Conservation (phyloP, 92 coral and sea anemone species). For the Phenganax subtilis region DNA sequence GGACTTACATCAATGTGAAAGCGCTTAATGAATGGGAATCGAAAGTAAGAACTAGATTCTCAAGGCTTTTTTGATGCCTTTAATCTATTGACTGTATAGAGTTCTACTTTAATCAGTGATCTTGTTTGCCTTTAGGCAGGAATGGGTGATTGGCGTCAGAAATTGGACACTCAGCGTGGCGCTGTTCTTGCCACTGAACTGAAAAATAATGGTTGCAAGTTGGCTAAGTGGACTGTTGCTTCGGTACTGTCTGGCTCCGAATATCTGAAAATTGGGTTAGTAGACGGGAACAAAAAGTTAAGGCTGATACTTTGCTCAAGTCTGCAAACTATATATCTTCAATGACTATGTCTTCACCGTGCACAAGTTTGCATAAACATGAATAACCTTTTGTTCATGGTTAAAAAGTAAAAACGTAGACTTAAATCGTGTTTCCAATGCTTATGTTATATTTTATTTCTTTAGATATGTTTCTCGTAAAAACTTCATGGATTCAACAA, state of each 20-base stretch:
- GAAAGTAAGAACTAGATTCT: conserved; percentile 55
- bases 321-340: no score
- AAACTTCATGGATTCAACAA: conserved; percentile 89
- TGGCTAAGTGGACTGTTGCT: conserved; percentile 96
- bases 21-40: conserved; percentile 98
- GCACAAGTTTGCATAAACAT: no score
- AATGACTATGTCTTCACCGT: no score
- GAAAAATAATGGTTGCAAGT: conserved; percentile 92
- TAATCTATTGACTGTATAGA: not conserved
- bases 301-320: no score
- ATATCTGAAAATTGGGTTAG: conserved; percentile 87
- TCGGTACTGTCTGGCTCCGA: conserved; percentile 86
- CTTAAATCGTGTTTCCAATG: no score
- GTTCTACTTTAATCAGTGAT: not conserved
- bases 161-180: conserved; percentile 95
- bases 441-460: not conserved
- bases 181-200: conserved; percentile 97
- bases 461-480: conserved; percentile 93
- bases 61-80: not conserved
- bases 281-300: not conserved
- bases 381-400: no score
- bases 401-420: no score
- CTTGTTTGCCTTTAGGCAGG: conserved; percentile 49
- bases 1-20: conserved; percentile 65
- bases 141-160: conserved; percentile 98